Base-by-base conservation (phyloP, 2,113 vertebrate genomes). In the Willisornis vidua region DNA sequence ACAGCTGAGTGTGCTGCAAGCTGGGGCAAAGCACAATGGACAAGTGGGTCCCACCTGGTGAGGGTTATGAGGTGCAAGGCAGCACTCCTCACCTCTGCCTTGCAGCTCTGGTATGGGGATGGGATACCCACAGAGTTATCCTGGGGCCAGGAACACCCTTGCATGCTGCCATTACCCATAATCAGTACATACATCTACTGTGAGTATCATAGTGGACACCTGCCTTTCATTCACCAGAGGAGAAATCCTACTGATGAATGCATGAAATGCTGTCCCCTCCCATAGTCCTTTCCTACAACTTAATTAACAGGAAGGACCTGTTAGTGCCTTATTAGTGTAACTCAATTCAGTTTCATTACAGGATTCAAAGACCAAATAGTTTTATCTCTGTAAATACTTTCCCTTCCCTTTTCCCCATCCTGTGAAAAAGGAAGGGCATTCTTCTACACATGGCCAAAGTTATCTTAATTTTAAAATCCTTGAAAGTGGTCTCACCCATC, bases 151-250 rank as follows among this genome's bases (percentile, higher is more conserved):
- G 33, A 63, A 22, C 46, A 26, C 43, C 1, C 0, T 71, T 28
- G 22, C 5, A 0, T 3, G 0, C n/a, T 74, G 41, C 62, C 26
- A 37, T 24, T 33, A 7, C 35, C 45, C 8, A 7, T 14, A 58
- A 58, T 33, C 35, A 17, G 23, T 8, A 66, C 6, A 1, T 17
- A 20, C 17, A 58, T 15, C 29, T 51, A 9, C 54, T n/a, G 13
- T 0, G 0, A 68, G 45, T 31, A n/a, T 10, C 37, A 12, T 0
- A 20, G 37, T 2, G 0, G 72, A 48, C 20, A 37, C 9, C 8
- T 25, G 19, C 22, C 19, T 37, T 65, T 41, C 76, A 66, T 23
- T 65, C 66, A 49, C 25, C 0, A 2, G 37, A 51, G 41, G 25
- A 74, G 61, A 55, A 23, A 68, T 24, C 4, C 1, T 28, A 9